Conservation (phyloP, 2,888 invertebrate species). For the Ptychoptera contaminata region DNA sequence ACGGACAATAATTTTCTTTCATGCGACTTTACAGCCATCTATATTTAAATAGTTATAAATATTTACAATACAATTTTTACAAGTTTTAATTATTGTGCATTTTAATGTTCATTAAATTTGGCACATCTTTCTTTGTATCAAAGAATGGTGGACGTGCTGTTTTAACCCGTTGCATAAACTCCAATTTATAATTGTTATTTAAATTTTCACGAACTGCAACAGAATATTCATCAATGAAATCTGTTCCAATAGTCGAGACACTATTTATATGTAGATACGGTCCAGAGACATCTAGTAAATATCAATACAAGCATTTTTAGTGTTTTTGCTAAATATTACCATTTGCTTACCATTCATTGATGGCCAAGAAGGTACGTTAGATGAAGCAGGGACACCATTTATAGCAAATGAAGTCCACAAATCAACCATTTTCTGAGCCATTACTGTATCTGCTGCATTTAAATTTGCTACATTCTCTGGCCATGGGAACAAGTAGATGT, state of each 20-base stretch:
- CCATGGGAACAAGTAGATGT: constrained; percentile 37
- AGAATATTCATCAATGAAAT: constrained; percentile 21
- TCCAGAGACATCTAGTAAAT: constrained; percentile 14
- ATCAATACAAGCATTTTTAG: too few species aligned
- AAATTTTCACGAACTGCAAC: constrained; percentile 21
- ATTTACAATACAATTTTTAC: too few species aligned
- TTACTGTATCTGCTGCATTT: constrained; percentile 21
- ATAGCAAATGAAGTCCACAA: constrained; percentile 30
- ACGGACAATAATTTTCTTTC: too few species aligned
- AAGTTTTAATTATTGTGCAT: too few species aligned
- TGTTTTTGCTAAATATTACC: neutral
- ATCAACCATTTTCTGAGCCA: constrained; percentile 32
- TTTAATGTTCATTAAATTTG: too few species aligned
- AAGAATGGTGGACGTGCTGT: too few species aligned
- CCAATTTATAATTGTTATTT: constrained; percentile 9
- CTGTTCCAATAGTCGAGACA: constrained; percentile 12
- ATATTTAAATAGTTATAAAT: too few species aligned
- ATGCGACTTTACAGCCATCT: too few species aligned
- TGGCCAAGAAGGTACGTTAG: constrained; percentile 20
- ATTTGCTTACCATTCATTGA: constrained; percentile 16
- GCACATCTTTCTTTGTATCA: too few species aligned
- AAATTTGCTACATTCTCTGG: constrained; percentile 23
- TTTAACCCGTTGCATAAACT: too few species aligned
- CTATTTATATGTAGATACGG: constrained; percentile 26
- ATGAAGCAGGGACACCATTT: constrained; percentile 21